Base-by-base conservation (phyloP, 2,888 invertebrate species). In the Drosophila mimica region DNA sequence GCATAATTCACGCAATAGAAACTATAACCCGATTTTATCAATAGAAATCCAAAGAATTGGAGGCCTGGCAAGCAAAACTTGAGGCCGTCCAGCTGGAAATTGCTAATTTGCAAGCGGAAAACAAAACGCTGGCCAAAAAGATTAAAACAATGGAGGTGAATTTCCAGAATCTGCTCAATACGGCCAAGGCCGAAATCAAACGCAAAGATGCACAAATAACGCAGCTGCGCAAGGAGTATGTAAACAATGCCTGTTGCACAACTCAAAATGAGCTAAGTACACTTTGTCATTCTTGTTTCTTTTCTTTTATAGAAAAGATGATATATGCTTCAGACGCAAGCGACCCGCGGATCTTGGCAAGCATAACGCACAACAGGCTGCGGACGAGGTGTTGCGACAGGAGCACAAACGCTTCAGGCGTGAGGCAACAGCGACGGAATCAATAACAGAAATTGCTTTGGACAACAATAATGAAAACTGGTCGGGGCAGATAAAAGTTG, bases 151-250 rank as follows among this genome's bases (percentile, higher is more conserved):
- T 93, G 72, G 89, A 92, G 61, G 76, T 83, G 0, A 92, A 91
- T 68, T 91, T 92, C 17, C 91, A 91, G 61, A 92, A 88, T 74
- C 77, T 93, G 9, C 71, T 93, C 5, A 88, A 91, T 20, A 93
- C 93, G 0, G 92, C 93, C 0, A 91, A 90, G 20, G 73, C 88
- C 2, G 93, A 93, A 74, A 81, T 93, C 8, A 91, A 86, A 60
- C 87, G 93, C 1, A 92, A 92, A 59, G 91, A 92, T 66, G 69
- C 76, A 4, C 74, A 88, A 71, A 92, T 93, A 36, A 70, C 76
- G 1, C 78, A 90, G 62, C 71, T 92, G 31, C 88, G 91, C 7
- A 92, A 83, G 63, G 92, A 93, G 93, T 93, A 83, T 85, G 92
- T 75, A 30, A 46, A 25, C 25, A 25, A n/a, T 11, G 30, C 17